Evolutionary conservation across 2,797 vertebrate genomes (phyloP).

Genomic region (Dicrostonyx torquatus): DNA sequence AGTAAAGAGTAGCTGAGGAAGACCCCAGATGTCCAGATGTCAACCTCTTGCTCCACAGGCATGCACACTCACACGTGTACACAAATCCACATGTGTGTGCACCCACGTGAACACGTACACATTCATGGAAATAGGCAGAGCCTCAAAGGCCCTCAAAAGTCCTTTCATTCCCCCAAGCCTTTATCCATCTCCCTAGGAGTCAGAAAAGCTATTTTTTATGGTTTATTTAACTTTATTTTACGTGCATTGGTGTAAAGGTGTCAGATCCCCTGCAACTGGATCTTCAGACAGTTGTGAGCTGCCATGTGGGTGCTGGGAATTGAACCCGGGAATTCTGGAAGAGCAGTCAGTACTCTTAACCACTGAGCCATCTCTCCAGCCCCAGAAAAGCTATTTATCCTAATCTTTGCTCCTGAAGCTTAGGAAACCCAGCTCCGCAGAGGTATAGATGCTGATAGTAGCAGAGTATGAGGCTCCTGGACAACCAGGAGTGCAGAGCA

Average conservation of each 20-base stretch:
- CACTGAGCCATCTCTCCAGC: no score
- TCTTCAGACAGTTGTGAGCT: no score
- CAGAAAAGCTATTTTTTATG: background rate
- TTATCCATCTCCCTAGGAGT: background rate
- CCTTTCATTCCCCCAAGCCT: background rate
- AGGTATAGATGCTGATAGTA: background rate
- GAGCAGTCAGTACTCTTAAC: no score
- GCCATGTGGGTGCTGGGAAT: no score
- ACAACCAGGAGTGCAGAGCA: background rate
- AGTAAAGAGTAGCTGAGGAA: background rate
- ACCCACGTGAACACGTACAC: background rate
- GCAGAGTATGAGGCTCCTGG: background rate
- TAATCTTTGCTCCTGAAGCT: slow-evolving; percentile 15
- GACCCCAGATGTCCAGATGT: background rate
- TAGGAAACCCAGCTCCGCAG: background rate
- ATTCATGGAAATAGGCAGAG: background rate
- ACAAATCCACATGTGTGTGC: background rate
- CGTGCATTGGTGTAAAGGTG: no score
- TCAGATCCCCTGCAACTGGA: no score
- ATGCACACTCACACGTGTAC: background rate
- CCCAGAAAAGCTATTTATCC: background rate
- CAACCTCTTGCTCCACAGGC: background rate
- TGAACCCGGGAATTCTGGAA: no score
- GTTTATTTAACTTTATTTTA: no score
- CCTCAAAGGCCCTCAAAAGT: background rate